Evolutionary conservation across 2,888 invertebrate species (phyloP).

Genomic region (Mylabris sibirica): DNA sequence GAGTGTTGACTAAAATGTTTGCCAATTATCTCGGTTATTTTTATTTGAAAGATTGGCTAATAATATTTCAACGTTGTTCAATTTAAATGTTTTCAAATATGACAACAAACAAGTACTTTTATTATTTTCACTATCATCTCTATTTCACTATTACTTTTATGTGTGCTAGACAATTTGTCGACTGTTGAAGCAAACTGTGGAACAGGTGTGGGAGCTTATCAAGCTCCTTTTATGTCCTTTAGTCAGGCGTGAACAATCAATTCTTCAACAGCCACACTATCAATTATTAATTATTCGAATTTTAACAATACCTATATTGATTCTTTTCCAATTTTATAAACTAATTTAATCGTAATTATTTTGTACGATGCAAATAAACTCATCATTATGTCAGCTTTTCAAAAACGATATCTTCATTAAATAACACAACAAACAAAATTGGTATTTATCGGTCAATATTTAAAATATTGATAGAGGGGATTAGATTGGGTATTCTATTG

Average conservation of each 20-base stretch:
- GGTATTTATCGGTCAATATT: not conserved
- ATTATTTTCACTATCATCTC: not conserved
- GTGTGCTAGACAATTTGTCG: not conserved
- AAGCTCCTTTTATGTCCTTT: not conserved
- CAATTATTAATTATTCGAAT: not conserved
- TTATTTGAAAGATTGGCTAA: not conserved
- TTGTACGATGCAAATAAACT: not conserved
- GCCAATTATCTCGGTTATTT: not conserved
- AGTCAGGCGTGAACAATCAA: slow-evolving; percentile 18
- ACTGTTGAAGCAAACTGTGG: not conserved
- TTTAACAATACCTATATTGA: too few relatives aligned
- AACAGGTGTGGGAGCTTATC: not conserved
- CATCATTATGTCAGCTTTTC: not conserved
- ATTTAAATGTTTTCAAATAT: not conserved
- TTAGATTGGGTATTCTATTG: not conserved
- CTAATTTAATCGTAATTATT: slow-evolving; percentile 25
- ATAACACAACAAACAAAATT: not conserved
- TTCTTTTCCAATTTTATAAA: slow-evolving; percentile 31
- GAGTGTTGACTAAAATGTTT: not conserved
- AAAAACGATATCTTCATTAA: not conserved
- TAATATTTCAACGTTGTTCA: not conserved
- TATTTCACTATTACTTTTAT: not conserved
- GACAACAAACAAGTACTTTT: not conserved
- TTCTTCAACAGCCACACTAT: slow-evolving; percentile 20
- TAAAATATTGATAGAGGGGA: not conserved